phyloP scores from a whole-genome alignment of 2,888 invertebrate species.

The Watsonalla binaria region DNA sequence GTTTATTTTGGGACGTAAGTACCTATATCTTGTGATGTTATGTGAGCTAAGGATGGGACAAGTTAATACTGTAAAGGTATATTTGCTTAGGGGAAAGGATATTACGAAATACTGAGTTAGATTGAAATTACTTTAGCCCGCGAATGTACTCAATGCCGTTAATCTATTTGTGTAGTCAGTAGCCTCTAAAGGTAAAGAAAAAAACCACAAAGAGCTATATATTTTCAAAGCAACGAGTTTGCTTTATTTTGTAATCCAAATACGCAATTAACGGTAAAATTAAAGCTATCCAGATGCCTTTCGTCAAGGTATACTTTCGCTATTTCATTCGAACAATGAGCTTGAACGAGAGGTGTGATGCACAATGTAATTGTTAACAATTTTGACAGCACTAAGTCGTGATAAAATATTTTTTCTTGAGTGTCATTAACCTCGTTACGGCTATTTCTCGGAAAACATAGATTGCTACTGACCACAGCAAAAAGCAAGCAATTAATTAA shows the following conservation, averaged over 20 bases:
- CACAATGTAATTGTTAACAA: neutral
- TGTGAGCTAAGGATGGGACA: slow-evolving; percentile 3
- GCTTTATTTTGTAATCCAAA: no score
- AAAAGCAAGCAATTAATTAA: slow-evolving; percentile 62
- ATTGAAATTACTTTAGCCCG: no score
- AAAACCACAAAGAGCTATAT: no score
- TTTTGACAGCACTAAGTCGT: slow-evolving; percentile 6
- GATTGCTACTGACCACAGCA: slow-evolving; percentile 47
- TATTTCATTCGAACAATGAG: neutral
- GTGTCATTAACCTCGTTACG: slow-evolving; percentile 55
- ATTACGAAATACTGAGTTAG: neutral
- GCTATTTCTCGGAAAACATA: slow-evolving; percentile 50
- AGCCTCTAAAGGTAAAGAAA: no score
- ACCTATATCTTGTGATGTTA: slow-evolving; percentile 14
- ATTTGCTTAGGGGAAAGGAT: neutral
- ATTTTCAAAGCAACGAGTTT: no score
- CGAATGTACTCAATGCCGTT: no score
- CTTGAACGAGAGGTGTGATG: neutral
- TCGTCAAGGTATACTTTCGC: slow-evolving; percentile 1
- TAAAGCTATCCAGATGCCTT: neutral
- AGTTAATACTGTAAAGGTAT: slow-evolving; percentile 8
- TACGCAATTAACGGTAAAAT: neutral
- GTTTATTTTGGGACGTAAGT: slow-evolving; percentile 51
- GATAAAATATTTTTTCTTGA: slow-evolving; percentile 23
- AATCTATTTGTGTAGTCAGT: no score